Evolutionary conservation across 2,113 vertebrate species (phyloP), one percentile per base, ranked within the genome.

Genomic region (Montifringilla adamsi): DNA sequence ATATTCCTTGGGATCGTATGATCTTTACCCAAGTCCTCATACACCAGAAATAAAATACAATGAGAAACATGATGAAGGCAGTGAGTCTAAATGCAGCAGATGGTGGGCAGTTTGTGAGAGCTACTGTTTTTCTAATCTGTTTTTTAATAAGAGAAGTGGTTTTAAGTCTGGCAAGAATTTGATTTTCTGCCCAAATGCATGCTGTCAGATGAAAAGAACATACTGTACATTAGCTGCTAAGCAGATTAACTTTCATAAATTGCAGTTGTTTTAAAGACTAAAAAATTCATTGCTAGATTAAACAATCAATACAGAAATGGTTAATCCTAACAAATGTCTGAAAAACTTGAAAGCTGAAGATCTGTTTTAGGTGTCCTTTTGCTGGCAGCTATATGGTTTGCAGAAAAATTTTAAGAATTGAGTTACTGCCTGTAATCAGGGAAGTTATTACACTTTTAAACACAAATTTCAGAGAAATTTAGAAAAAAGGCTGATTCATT

Each of bases 71-170:
- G 90, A 87, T 56, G 84, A 96, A 84, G 90, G 81, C 31, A 7
- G 91, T 75, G 92, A 91, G 59, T 62, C 49, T 77, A 93, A 96
- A 88, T 9, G 39, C 75, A 96, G 88, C 67, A 69, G 64, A 67
- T 60, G 87, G 81, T 0, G 3, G 77, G 94, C 80, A 89, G 63
- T 96, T 97, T 94, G 83, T 20, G 41, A 96, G 94, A 91, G 92
- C 95, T 97, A 95, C 98, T 98, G 98, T 84, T 98, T 98, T 98
- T 97, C 96, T 96, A 97, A 98, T 98, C 89, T 97, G 64, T 56
- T 95, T 97, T 97, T 97, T 97, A 92, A 87, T 97, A 97, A 96
- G 93, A 97, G 90, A 95, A 86, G 94, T 97, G 89, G 94, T 97
- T 97, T 76, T 93, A 97, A 93, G 89, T 89, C 91, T 97, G 94